Conservation (phyloP, 1,140 invertebrate genomes). For the Dryas iulia region DNA sequence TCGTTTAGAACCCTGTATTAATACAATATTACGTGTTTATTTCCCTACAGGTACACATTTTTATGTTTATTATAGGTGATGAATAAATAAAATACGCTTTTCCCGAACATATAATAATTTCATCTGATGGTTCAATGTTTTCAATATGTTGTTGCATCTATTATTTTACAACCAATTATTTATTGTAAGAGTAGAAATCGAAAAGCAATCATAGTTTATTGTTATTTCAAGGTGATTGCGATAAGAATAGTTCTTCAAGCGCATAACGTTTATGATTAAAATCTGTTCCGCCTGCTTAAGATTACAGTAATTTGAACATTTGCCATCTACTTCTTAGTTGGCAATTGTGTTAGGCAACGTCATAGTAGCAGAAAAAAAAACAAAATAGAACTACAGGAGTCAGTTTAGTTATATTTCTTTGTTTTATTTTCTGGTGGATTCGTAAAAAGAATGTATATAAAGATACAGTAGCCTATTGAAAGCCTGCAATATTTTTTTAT, state of each 20-base stretch:
- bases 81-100: too few species aligned
- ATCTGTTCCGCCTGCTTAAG: not conserved
- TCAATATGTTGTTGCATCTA: too few species aligned
- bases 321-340: not conserved
- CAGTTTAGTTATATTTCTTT: not conserved
- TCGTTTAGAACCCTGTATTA: too few species aligned
- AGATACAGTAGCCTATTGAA: too few species aligned
- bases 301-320: not conserved
- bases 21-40: too few species aligned
- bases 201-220: conserved; percentile 18
- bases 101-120: too few species aligned
- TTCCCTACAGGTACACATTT: too few species aligned
- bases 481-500: too few species aligned
- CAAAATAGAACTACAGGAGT: not conserved
- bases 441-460: too few species aligned
- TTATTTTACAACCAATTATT: not conserved
- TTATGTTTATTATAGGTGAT: too few species aligned
- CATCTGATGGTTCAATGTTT: too few species aligned
- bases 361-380: not conserved
- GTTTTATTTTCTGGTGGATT: not conserved
- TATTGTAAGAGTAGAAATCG: not conserved
- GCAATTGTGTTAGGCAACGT: not conserved
- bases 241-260: conserved; percentile 10
- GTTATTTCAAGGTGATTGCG: conserved; percentile 15
- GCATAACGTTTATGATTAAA: conserved; percentile 2